Percentiles rank a stretch among this genome's conserved stretches.
These are phyloP conservation scores for Apus apus DNA, from an alignment of 2,113 vertebrate genomes.

Conservation along the genomic window DNA sequence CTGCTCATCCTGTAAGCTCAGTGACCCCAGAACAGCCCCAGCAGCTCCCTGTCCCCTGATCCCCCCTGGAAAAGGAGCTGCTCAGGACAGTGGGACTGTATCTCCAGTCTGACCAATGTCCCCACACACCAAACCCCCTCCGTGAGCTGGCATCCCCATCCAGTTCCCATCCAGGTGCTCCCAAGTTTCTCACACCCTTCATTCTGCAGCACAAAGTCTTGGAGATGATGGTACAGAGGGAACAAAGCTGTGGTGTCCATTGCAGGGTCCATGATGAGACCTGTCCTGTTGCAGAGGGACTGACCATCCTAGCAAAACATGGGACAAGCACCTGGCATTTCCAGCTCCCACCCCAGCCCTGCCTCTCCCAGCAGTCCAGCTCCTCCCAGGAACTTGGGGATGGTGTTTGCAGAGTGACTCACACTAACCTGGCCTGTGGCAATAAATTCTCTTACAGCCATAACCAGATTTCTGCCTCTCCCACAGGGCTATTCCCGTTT, in stretches of 20 bases:
- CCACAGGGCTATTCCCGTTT: neutral
- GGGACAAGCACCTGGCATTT: neutral
- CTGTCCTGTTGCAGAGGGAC: neutral
- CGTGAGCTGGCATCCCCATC: accelerated
- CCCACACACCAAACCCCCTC: neutral
- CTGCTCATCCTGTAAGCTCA: neutral
- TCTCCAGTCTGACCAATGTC: accelerated
- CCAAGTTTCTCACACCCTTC: neutral
- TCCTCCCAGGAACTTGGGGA: neutral
- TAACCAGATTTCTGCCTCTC: neutral
- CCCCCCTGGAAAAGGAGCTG: neutral
- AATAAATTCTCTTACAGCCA: slow-evolving; percentile 24
- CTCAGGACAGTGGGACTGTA: neutral
- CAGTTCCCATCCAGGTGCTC: neutral
- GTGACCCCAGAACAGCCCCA: neutral
- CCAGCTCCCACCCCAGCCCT: neutral
- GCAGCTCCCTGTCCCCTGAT: neutral
- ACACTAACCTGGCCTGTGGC: neutral
- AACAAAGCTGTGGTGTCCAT: neutral
- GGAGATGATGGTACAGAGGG: neutral
- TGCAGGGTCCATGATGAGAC: neutral
- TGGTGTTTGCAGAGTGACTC: neutral
- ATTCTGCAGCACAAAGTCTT: neutral
- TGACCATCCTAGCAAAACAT: neutral
- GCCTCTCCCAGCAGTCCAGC: neutral